Evolutionary conservation across 2,797 vertebrate genomes (phyloP).

Genomic region (Anas acuta): DNA sequence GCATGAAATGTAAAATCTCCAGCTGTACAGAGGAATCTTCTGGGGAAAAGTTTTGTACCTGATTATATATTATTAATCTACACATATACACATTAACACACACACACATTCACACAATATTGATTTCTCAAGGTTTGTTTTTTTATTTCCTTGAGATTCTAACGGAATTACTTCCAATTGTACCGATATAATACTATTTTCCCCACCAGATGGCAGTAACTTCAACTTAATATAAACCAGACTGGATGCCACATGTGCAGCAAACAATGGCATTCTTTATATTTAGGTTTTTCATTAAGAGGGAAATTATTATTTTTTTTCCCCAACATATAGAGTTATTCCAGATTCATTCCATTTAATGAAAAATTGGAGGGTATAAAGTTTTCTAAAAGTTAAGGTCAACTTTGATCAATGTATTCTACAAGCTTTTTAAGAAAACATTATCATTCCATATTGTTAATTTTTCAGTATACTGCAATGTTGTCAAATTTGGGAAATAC

Average conservation of each 20-base stretch:
- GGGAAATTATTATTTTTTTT: background rate
- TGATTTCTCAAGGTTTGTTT: background rate
- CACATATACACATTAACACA: rapidly evolving
- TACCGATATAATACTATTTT: background rate
- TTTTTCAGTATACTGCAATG: background rate
- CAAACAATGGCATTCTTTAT: slow-evolving; percentile 68
- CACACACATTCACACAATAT: background rate
- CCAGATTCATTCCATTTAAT: slow-evolving; percentile 17
- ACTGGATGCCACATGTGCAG: slow-evolving; percentile 3
- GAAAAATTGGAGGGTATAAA: slow-evolving; percentile 11
- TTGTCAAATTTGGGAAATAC: background rate
- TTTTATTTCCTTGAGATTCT: background rate
- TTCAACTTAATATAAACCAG: slow-evolving; percentile 72
- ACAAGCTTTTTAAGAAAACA: background rate
- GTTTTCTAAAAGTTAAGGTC: background rate
- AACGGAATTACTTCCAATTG: background rate
- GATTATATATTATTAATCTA: background rate
- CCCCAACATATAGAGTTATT: slow-evolving; percentile 27
- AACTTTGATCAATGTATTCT: background rate
- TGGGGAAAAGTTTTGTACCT: background rate
- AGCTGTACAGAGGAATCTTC: background rate
- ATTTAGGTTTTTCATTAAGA: slow-evolving; percentile 6
- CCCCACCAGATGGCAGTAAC: slow-evolving; percentile 83
- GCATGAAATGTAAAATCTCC: background rate
- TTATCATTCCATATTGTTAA: background rate